A percentile compares a stretch with the other conserved stretches of the same genome.
Conservation (phyloP, 2,113 vertebrate genomes). For the Dasyurus viverrinus region DNA sequence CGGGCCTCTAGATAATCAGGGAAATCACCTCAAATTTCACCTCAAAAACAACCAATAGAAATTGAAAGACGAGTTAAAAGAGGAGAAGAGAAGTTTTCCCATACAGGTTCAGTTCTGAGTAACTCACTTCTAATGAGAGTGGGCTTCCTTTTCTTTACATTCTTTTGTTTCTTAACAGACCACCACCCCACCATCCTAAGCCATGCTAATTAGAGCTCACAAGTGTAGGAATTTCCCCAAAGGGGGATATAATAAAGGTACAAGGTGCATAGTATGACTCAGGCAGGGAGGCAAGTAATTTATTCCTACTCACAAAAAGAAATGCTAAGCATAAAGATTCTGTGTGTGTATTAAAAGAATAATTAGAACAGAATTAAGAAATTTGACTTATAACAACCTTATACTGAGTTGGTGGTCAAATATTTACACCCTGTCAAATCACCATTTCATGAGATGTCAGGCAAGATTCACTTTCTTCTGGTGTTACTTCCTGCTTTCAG, state of each 20-base stretch:
- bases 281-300: not conserved
- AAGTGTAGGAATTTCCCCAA: not conserved
- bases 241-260: not conserved
- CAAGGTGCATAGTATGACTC: not conserved
- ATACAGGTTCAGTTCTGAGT: not conserved
- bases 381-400: not conserved
- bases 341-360: not conserved
- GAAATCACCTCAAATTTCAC: not conserved
- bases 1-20: not conserved
- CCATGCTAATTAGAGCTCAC: not conserved
- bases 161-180: not conserved
- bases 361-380: not conserved
- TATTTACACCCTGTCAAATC: not conserved
- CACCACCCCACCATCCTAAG: not conserved
- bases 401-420: not conserved
- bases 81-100: not conserved
- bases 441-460: not conserved
- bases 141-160: not conserved
- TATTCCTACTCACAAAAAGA: not conserved
- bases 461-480: not conserved
- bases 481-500: not conserved
- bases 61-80: not conserved
- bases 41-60: conserved; percentile 36
- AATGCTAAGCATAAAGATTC: not conserved
- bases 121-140: not conserved